These are phyloP conservation scores for Callipepla squamata DNA, from an alignment of 2,113 vertebrate species.

Conservation along the genomic window DNA sequence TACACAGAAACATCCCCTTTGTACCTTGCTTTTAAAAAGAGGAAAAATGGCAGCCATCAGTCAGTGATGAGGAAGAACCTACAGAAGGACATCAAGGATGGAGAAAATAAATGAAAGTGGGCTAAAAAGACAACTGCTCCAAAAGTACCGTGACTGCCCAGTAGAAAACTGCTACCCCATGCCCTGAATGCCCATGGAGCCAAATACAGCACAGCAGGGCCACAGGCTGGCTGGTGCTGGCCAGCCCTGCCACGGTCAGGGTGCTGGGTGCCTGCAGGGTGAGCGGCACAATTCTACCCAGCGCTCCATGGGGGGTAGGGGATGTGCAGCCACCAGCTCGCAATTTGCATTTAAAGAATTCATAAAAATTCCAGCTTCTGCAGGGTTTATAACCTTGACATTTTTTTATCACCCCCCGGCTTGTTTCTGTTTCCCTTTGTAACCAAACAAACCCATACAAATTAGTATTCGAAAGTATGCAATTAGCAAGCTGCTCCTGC, in stretches of 20 bases:
- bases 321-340: constrained; percentile 49
- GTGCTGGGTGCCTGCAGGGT: neutral
- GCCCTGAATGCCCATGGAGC: neutral
- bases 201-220: neutral
- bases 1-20: neutral
- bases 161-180: neutral
- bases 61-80: neutral
- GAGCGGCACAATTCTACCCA: constrained; percentile 42
- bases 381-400: constrained; percentile 78
- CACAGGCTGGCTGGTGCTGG: neutral
- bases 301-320: constrained; percentile 67
- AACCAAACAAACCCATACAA: constrained; percentile 68
- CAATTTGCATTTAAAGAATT: constrained; percentile 85
- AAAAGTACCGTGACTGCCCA: neutral
- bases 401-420: constrained; percentile 70
- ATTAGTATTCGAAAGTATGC: constrained; percentile 76
- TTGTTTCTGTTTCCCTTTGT: constrained; percentile 65
- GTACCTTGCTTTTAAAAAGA: neutral
- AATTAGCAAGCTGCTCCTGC: constrained; percentile 74
- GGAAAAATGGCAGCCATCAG: neutral
- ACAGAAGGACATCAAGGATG: neutral
- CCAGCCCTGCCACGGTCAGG: fast-evolving
- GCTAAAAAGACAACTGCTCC: neutral
- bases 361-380: constrained; percentile 83
- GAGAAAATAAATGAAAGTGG: neutral